Evolutionary conservation across 2,888 invertebrate species (phyloP).

Genomic region (Esperia sulphurella): DNA sequence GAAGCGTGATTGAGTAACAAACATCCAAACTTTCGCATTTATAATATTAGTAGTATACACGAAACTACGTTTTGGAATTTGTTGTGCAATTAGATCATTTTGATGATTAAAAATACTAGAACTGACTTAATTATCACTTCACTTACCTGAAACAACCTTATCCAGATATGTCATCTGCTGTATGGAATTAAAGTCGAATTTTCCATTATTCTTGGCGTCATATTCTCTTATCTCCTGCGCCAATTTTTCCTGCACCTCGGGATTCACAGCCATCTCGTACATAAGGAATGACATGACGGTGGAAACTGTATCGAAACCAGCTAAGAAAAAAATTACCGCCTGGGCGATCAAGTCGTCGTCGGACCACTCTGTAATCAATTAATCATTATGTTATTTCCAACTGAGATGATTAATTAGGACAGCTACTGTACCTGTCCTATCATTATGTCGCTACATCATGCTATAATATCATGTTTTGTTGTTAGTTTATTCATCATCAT

Average conservation of each 20-base stretch:
- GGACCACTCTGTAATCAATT: neutral
- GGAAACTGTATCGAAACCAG: conserved; percentile 42
- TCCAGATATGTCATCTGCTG: conserved; percentile 80
- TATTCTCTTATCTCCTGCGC: conserved; percentile 74
- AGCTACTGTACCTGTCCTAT: too few relatives aligned
- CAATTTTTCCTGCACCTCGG: conserved; percentile 77
- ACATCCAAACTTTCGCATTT: too few relatives aligned
- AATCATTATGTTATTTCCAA: too few relatives aligned
- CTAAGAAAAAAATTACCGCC: neutral
- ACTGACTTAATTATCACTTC: too few relatives aligned
- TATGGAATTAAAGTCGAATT: conserved; percentile 70
- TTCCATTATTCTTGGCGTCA: conserved; percentile 49
- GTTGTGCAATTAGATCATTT: too few relatives aligned
- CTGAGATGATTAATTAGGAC: neutral
- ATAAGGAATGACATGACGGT: conserved; percentile 68
- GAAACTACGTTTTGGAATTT: too few relatives aligned
- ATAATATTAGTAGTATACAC: too few relatives aligned
- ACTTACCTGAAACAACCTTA: conserved; percentile 77
- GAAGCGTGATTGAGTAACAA: too few relatives aligned
- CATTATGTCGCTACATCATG: too few relatives aligned
- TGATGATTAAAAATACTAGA: too few relatives aligned
- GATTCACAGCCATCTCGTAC: conserved; percentile 78
- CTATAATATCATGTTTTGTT: too few relatives aligned
- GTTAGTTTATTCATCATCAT: too few relatives aligned
- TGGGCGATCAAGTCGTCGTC: neutral